Evolutionary conservation across 2,797 vertebrate genomes (phyloP).

Genomic region (Tenualosa ilisha): DNA sequence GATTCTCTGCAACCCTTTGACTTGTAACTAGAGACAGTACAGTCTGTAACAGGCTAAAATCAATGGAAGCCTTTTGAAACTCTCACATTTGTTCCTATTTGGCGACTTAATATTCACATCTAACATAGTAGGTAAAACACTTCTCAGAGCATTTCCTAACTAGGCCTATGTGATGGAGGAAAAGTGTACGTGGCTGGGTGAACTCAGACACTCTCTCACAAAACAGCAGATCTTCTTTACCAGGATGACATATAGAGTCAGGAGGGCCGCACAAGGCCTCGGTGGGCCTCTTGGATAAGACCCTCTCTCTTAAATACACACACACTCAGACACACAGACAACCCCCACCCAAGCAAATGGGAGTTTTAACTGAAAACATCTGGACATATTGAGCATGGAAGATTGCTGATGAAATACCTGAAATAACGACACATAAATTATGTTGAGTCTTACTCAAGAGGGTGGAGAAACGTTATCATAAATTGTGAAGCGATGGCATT

Average conservation of each 20-base stretch:
- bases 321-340: not conserved
- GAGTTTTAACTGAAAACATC: conserved; percentile 19
- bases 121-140: not conserved
- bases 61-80: not conserved
- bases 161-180: not conserved
- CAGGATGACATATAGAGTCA: not conserved
- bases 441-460: not conserved
- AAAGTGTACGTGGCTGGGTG: not conserved
- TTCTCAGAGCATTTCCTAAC: too few relatives aligned
- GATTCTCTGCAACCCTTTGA: not conserved
- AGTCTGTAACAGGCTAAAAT: not conserved
- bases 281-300: not conserved
- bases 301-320: not conserved
- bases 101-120: not conserved
- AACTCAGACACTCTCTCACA: not conserved
- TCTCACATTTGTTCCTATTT: not conserved
- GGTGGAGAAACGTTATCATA: not conserved
- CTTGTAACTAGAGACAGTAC: too few relatives aligned
- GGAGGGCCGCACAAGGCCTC: not conserved
- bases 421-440: not conserved
- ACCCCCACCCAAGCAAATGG: not conserved
- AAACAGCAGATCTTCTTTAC: not conserved
- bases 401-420: not conserved
- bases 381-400: not conserved
- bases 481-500: not conserved